Percentiles rank a stretch among this genome's conserved stretches.
Conservation (phyloP, 1,140 invertebrate genomes). For the Solenopsis fugax region DNA sequence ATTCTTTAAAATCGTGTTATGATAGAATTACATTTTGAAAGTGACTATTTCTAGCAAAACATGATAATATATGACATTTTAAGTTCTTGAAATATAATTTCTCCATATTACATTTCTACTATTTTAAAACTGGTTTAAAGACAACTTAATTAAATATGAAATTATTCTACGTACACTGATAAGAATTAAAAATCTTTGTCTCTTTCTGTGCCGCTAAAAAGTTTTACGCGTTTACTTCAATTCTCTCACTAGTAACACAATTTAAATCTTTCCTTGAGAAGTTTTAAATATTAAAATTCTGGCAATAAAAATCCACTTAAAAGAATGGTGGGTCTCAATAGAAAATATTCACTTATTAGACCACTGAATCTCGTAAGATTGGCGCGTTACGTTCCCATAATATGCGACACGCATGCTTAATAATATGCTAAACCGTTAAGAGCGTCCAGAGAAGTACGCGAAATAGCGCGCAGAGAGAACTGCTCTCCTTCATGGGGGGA, state of each 20-base stretch:
- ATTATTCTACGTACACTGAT: constrained; percentile 1
- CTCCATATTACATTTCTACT: not conserved
- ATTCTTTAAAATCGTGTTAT: constrained; percentile 1
- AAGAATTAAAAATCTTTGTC: constrained; percentile 6
- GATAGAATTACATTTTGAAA: not conserved
- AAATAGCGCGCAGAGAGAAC: not conserved
- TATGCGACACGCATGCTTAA: constrained; percentile 12
- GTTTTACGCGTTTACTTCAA: not conserved
- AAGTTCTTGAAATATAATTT: constrained; percentile 10
- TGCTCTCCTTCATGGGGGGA: not conserved
- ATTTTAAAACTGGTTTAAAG: not conserved
- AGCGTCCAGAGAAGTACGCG: not conserved
- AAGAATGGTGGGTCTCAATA: not conserved
- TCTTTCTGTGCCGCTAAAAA: not conserved
- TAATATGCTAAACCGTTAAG: not conserved
- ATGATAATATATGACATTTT: not conserved
- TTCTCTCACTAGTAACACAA: not conserved
- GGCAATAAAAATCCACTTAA: constrained; percentile 2
- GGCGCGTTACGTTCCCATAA: not conserved
- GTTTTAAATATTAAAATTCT: constrained; percentile 31
- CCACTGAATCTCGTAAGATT: not conserved
- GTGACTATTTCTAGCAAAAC: constrained; percentile 4
- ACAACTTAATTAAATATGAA: not conserved
- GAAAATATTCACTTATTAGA: constrained; percentile 10
- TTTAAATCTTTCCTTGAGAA: constrained; percentile 21